Evolutionary conservation across 2,888 invertebrate genomes (phyloP), one percentile per base, ranked within the genome.

Genomic region (Drosophila colorata): DNA sequence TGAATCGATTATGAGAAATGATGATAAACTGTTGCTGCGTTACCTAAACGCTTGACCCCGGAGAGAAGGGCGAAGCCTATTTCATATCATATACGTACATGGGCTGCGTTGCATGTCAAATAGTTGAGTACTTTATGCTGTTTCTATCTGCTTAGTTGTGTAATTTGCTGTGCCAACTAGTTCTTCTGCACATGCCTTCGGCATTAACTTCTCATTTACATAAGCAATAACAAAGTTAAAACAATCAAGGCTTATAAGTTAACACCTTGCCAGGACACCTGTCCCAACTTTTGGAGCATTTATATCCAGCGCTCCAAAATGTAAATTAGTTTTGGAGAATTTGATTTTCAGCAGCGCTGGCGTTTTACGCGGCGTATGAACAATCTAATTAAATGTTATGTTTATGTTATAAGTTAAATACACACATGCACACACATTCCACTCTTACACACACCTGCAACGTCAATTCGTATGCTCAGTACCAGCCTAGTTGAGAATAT

Each of bases 341-440:
- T 74, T 70, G 74, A 70, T 74, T 69, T 74, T 35, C 11, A 11
- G 28, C 31, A 13, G 38, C 40, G 46, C 6, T 9, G 14, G 18
- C 58, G 49, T 37, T 64, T 53, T 59, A 58, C 48, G 64, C 48
- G 66, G 69, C 74, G 72, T 79, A 72, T 79, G 66, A 51, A 79
- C 70, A 79, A 87, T 77, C 79, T 77, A 83, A 83, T 87, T 83
- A 84, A 84, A 84, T 81, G 72, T 81, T 81, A 69, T 87, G 79
- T 70, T 76, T 77, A 66, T 80, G 68, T 60, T 63, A 53, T 43
- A 68, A 73, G 61, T 58, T 46, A 69, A 37, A 51, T 20, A 48
- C 23, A 33, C 23, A 28, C 41, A 48, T 28, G 25, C 20, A 35
- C 48, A 37, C 33, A 48, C 58, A 31, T 53, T 60, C 44, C 71